Evolutionary conservation across 2,113 vertebrate species (phyloP).

Genomic region (Varanus salvator): DNA sequence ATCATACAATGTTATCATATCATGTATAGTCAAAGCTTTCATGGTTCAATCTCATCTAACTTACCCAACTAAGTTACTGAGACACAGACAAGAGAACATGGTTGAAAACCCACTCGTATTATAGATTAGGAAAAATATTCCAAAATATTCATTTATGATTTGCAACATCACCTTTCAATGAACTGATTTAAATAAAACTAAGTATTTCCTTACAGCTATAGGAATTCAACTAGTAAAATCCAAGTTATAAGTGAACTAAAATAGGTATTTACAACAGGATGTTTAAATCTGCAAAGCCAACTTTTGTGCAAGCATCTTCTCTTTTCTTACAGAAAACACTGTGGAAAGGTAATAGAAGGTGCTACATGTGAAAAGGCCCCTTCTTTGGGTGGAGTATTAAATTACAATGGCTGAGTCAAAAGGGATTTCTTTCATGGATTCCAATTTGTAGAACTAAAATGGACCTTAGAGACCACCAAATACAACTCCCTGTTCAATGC

Average conservation of each 20-base stretch:
- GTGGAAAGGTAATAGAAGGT: not conserved
- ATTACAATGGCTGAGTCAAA: not conserved
- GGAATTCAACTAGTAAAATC: too few relatives aligned
- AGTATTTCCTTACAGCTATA: not conserved
- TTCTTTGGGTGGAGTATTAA: not conserved
- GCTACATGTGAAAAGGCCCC: too few relatives aligned
- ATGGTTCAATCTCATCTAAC: not conserved
- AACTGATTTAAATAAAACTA: not conserved
- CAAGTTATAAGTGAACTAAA: not conserved
- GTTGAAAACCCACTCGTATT: not conserved
- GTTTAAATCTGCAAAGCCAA: not conserved
- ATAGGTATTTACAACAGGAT: not conserved
- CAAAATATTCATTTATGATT: not conserved
- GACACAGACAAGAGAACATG: not conserved
- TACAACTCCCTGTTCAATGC: not conserved
- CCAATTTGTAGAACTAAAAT: not conserved
- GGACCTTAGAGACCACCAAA: not conserved
- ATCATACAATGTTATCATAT: not conserved
- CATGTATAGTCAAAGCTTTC: not conserved
- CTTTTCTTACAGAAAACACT: not conserved
- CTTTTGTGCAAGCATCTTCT: not conserved
- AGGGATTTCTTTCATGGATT: too few relatives aligned
- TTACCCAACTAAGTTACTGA: not conserved
- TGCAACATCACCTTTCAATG: not conserved
- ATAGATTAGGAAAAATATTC: not conserved